Evolutionary conservation across 2,888 invertebrate species (phyloP), one percentile per base, ranked within the genome.

Genomic region (Drosophila kuntzei): DNA sequence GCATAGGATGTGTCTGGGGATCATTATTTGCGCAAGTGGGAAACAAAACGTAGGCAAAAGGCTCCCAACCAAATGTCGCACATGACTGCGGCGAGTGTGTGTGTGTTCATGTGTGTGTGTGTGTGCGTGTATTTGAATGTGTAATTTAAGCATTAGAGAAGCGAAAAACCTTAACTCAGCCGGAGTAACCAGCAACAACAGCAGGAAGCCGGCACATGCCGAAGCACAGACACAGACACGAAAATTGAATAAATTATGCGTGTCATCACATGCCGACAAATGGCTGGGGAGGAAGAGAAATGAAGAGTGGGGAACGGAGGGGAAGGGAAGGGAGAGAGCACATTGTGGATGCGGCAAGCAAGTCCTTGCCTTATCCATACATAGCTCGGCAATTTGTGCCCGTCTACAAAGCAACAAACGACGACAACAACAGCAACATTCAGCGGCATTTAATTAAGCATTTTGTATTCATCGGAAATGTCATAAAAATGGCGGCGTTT

Each of bases 391-490:
- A 82, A 81, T 81, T 81, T 79, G 86, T 87, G 86, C 51, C 50
- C 60, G 47, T 43, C 60, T 67, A 50, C 59, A 59, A 39, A 64
- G 53, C 76, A 53, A 29, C 57, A 53, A 55, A 18, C 54, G 22
- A 20, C 63, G 11, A 16, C 39, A 27, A 53, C 27, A 65, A 46
- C 65, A 61, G 54, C 69, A 49, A 71, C 78, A 65, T 71, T 73
- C 76, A 78, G 73, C 65, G 79, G 71, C 87, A 84, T 90, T 90
- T 90, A 90, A 90, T 90, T 90, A 91, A 90, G 80, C 90, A 90
- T 91, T 89, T 90, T 90, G 82, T 90, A 90, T 90, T 91, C 90
- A 90, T 89, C 88, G 90, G 80, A 87, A 89, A 89, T 79, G 79
- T 77, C 89, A 85, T 90, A 84, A 87, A 83, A 84, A 86, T 79